Percentiles rank a stretch among this genome's conserved stretches.
Conservation (phyloP, 1,140 invertebrate species). For the Musca domestica region DNA sequence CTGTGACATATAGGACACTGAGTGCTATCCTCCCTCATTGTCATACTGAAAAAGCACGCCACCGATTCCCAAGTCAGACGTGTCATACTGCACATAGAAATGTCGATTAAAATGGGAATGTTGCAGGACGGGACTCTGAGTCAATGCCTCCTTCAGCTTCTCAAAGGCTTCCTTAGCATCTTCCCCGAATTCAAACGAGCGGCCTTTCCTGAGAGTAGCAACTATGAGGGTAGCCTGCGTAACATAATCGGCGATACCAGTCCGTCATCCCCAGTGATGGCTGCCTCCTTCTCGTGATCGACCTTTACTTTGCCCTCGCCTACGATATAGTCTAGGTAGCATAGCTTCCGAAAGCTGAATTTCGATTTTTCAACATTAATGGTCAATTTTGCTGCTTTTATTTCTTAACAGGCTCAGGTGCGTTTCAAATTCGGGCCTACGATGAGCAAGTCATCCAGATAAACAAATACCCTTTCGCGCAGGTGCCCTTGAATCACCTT, state of each 20-base stretch:
- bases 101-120: not conserved
- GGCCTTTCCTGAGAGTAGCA: not conserved
- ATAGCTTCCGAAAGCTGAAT: not conserved
- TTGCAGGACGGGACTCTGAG: not conserved
- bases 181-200: not conserved
- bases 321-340: not conserved
- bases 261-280: not conserved
- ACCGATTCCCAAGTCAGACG: slow-evolving; percentile 41
- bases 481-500: not conserved
- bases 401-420: not conserved
- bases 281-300: not conserved
- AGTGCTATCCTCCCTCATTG: slow-evolving; percentile 27
- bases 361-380: too few relatives aligned
- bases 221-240: not conserved
- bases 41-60: slow-evolving; percentile 42
- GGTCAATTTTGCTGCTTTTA: not conserved
- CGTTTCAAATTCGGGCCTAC: not conserved
- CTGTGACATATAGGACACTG: slow-evolving; percentile 20
- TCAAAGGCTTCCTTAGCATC: not conserved
- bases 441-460: not conserved
- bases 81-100: slow-evolving; percentile 38
- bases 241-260: too few relatives aligned
- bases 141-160: not conserved
- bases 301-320: not conserved
- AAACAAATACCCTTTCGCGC: not conserved